Percentiles rank a stretch among this genome's conserved stretches.
Evolutionary conservation across 2,113 vertebrate species (phyloP).

Genomic region (Oncorhynchus gorbuscha): DNA sequence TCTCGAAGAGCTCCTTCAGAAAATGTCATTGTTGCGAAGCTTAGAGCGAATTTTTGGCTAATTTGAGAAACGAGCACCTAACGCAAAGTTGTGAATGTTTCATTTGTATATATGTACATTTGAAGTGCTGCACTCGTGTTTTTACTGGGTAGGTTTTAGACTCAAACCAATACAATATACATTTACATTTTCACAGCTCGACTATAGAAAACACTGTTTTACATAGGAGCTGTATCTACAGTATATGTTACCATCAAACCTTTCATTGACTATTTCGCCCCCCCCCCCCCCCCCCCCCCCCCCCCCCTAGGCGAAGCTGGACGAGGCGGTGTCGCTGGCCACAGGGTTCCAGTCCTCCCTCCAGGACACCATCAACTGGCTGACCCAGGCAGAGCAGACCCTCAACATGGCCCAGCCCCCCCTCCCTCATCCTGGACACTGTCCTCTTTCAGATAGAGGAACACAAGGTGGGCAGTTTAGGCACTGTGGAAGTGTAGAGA

Average conservation of each 20-base stretch:
- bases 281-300: not conserved
- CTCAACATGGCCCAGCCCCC: slow-evolving; percentile 85
- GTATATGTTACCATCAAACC: not conserved
- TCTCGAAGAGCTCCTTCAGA: no score
- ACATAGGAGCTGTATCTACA: no score
- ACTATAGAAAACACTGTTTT: no score
- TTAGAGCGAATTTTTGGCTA: no score
- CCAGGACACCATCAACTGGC: slow-evolving; percentile 99
- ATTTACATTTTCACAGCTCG: no score
- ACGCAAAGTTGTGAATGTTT: no score
- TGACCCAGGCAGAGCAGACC: slow-evolving; percentile 92
- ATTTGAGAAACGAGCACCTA: no score
- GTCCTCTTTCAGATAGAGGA: slow-evolving; percentile 97
- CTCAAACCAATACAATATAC: no score
- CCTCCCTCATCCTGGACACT: slow-evolving; percentile 89
- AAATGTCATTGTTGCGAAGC: no score
- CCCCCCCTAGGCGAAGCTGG: slow-evolving; percentile 83
- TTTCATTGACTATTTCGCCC: not conserved
- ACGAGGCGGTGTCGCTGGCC: slow-evolving; percentile 88
- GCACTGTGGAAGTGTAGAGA: not conserved
- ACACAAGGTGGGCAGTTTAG: slow-evolving; percentile 85
- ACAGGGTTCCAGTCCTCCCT: slow-evolving; percentile 95
- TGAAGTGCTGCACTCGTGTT: no score
- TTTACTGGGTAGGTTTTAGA: no score
- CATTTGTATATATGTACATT: no score